Conservation (phyloP, 2,888 invertebrate species). For the Emmelina monodactyla region DNA sequence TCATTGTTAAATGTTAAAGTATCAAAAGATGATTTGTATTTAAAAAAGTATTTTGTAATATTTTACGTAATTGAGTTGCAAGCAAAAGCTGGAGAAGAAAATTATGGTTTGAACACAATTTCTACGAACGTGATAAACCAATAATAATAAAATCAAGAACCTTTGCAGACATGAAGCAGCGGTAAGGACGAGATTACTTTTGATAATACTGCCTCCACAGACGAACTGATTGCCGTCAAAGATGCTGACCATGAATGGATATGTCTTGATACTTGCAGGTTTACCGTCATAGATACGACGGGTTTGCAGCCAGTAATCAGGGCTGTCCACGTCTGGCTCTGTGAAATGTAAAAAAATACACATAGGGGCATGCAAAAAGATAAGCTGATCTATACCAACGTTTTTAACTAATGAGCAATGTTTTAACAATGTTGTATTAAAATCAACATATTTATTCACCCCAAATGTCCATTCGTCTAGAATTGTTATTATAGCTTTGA, state of each 20-base stretch:
- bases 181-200: conserved; percentile 24
- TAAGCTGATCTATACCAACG: too few relatives aligned
- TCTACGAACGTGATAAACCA: not conserved
- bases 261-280: conserved; percentile 16
- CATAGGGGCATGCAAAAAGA: too few relatives aligned
- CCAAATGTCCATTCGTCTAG: too few relatives aligned
- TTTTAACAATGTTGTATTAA: too few relatives aligned
- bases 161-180: conserved; percentile 30
- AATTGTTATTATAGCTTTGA: too few relatives aligned
- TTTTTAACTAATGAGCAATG: too few relatives aligned
- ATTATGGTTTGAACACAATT: not conserved
- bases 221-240: conserved; percentile 20
- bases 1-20: too few relatives aligned
- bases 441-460: too few relatives aligned
- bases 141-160: conserved; percentile 18
- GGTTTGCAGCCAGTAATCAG: conserved; percentile 4
- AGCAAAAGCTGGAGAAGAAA: too few relatives aligned
- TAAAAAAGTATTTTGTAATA: too few relatives aligned
- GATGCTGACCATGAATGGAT: conserved; percentile 26
- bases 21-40: too few relatives aligned
- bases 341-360: conserved; percentile 7
- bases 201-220: conserved; percentile 27
- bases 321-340: conserved; percentile 5
- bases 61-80: too few relatives aligned
- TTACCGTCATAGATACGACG: conserved; percentile 22